Conservation (phyloP, 2,797 vertebrate species). For the Epinephelus coioides region DNA sequence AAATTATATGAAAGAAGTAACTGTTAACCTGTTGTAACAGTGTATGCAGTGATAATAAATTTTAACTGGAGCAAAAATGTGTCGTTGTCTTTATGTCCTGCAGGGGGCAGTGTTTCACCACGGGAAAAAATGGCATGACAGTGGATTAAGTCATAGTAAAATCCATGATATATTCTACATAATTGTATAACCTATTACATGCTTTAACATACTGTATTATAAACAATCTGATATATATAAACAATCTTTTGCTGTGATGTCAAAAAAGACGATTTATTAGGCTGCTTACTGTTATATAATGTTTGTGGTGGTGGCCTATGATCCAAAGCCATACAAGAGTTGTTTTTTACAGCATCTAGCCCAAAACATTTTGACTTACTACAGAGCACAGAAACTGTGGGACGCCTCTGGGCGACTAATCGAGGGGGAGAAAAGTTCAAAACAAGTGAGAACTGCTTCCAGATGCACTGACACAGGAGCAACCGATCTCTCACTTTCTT, state of each 20-base stretch:
- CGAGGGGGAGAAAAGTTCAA: slow-evolving; percentile 32
- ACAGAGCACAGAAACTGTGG: slow-evolving; percentile 6
- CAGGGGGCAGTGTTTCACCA: slow-evolving; percentile 57
- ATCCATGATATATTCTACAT: background rate
- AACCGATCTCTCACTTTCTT: slow-evolving; percentile 21
- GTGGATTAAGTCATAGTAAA: background rate
- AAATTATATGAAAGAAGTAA: slow-evolving; percentile 15
- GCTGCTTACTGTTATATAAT: background rate
- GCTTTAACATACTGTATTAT: background rate
- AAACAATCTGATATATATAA: background rate
- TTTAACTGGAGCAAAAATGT: slow-evolving; percentile 27
- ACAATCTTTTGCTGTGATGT: background rate
- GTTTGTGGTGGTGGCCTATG: background rate
- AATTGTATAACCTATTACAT: background rate
- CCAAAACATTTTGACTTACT: slow-evolving; percentile 4
- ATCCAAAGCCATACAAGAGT: background rate
- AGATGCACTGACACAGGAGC: slow-evolving; percentile 59
- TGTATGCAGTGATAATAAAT: slow-evolving; percentile 56
- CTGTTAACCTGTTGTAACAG: slow-evolving; percentile 38
- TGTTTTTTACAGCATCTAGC: slow-evolving; percentile 1
- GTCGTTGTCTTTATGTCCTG: slow-evolving; percentile 25
- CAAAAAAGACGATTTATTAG: background rate
- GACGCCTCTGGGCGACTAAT: slow-evolving; percentile 1
- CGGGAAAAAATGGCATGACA: background rate
- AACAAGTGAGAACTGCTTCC: slow-evolving; percentile 70